Percentiles rank a stretch among this genome's conserved stretches.
Evolutionary conservation across 2,113 vertebrate genomes (phyloP).

Genomic region (Phylloscopus whistleri): DNA sequence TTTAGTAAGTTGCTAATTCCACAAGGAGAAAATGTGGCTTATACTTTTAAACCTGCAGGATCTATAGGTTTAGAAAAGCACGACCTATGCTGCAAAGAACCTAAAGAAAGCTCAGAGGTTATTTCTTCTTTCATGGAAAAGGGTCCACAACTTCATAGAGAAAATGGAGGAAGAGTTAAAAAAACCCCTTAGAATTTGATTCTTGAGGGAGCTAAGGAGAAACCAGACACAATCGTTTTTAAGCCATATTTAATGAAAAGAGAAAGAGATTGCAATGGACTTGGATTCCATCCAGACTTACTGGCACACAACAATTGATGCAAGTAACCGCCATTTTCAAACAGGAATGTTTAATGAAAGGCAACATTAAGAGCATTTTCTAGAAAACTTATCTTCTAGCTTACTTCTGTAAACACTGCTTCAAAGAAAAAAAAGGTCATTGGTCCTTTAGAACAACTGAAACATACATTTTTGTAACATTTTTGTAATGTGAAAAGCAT

Average conservation of each 20-base stretch:
- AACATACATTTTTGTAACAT: background rate
- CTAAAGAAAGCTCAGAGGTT: background rate
- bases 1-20: background rate
- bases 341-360: background rate
- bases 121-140: background rate
- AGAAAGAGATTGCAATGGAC: background rate
- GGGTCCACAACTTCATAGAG: background rate
- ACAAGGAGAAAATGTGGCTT: background rate
- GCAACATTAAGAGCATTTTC: background rate
- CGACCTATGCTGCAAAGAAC: background rate
- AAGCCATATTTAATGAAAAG: background rate
- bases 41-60: background rate
- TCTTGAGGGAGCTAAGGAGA: background rate
- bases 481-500: background rate
- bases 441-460: background rate
- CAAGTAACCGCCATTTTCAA: background rate
- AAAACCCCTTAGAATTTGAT: background rate
- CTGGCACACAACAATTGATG: background rate
- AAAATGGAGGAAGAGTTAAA: background rate
- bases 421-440: background rate
- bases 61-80: background rate
- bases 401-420: background rate
- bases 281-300: background rate
- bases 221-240: background rate
- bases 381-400: background rate